Base-by-base conservation (phyloP, 1,140 invertebrate species). In the Brachionus rubens region DNA sequence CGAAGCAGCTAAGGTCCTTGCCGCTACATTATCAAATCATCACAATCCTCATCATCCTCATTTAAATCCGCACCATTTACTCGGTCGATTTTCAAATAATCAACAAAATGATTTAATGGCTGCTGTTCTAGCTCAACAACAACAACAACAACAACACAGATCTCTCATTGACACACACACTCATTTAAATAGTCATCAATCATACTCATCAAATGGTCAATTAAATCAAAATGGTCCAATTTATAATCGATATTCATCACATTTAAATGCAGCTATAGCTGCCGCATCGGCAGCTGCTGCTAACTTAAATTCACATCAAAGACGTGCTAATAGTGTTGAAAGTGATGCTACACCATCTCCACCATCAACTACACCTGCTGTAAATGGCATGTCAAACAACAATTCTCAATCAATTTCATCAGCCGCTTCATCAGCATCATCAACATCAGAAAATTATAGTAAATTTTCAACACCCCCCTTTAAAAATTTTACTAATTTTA, bases 251-350 rank as follows among this genome's bases (percentile, higher is more conserved):
- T 72, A 72, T 41, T 72, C 68, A 12, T 33, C 68, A 16, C 68
- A 72, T 54, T 50, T 72, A 46, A 72, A 72, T 40, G 68, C 68
- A 10, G 68, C 68, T 50, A 41, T 72, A 24, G 68, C 68, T 41
- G 68, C 68, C 30, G 68, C 68, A 19, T 36, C 68, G 0, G 68
- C 68, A 14, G 68, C 68, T 54, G 68, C 68, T 0, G 68, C 68
- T 12, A 41, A 36, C 26, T 21, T 41, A 1, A 36, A 24, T 28
- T 50, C 46, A 2, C 46, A 54, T 72, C 46, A 50, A 4, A 30
- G 65, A 70, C 36, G 68, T 21, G 68, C 68, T n/a, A 72, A 72
- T 28, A 72, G 68, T 41, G 68, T 72, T 12, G 68, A 72, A 19
- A 72, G 68, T 28, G 68, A 72, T 54, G 68, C 68, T 5, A 72